Evolutionary conservation across 1,140 invertebrate species (phyloP), one percentile per base, ranked within the genome.

Genomic region (Procambarus virginalis): DNA sequence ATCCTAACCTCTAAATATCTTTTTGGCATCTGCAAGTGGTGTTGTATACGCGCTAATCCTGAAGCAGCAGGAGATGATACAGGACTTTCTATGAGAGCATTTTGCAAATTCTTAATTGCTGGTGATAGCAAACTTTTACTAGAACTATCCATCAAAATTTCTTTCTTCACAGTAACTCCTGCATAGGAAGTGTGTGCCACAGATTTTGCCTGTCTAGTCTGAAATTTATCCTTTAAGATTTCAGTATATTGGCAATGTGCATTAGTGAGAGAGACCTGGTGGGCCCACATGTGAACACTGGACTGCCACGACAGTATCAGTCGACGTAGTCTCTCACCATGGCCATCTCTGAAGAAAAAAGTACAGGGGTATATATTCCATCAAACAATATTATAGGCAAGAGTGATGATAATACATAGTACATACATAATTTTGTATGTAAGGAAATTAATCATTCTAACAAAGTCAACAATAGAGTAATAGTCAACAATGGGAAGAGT

Each of bases 61-160:
- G 76, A 78, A 4, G 20, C 20, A 20, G 10, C 76, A 14, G 22
- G 75, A 8, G 76, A 78, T 49, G 76, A 78, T 78, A n/a, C 46
- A 49, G 76, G 76, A 78, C 76, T 78, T 51, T 78, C 76, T 78
- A 78, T 49, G 10, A 78, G 45, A 48, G 34, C 17, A 34, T 78
- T 51, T 14, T 78, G 2, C 46, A 78, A 51, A 34, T 78, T 78
- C 46, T 34, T 78, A 48, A 78, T 46, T 10, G 20, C 76, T 20
- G 76, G 34, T 5, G 76, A 78, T n/a, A 9, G 17, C 5, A 78
- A 51, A 49, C 2, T 34, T 78, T 78, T 78, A 48, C 34, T 22
- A 20, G 76, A 49, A 78, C 22, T 51, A 20, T 48, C 46, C n/a
- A 20, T n/a, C 9, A 6, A 48, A 17, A 55, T 55, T 5, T 55